Evolutionary conservation across 2,113 vertebrate genomes (phyloP).

Genomic region (Arvicanthis niloticus): DNA sequence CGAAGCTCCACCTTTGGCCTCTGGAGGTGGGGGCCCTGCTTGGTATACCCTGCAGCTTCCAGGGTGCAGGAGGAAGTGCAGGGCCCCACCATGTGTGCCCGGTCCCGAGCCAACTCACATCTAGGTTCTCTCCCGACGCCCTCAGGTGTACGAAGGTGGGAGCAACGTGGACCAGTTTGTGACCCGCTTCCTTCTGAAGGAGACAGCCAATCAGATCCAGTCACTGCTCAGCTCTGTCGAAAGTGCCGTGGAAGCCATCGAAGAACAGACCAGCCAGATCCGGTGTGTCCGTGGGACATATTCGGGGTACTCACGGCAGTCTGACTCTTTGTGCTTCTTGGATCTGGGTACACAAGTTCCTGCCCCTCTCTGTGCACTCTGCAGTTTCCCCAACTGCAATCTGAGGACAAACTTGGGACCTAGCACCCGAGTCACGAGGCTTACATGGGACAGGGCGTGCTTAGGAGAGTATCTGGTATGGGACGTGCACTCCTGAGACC

Average conservation of each 20-base stretch:
- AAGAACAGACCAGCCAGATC: slow-evolving; percentile 94
- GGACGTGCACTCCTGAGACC: background rate
- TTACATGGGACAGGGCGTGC: accelerated
- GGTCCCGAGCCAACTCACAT: no score
- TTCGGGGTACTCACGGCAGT: accelerated
- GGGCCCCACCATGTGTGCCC: no score
- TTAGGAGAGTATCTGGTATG: background rate
- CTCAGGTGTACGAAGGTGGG: slow-evolving; percentile 95
- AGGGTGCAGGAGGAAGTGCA: no score
- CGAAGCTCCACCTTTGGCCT: background rate
- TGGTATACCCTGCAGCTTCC: background rate
- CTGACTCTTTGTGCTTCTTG: background rate
- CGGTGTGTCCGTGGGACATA: slow-evolving; percentile 83
- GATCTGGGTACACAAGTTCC: background rate
- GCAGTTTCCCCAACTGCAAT: background rate
- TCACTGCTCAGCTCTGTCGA: slow-evolving; percentile 97
- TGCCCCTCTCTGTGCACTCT: no score
- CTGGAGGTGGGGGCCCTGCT: accelerated
- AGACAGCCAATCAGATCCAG: slow-evolving; percentile 97
- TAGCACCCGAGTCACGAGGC: no score
- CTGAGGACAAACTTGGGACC: accelerated
- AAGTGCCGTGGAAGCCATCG: slow-evolving; percentile 97
- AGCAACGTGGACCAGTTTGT: slow-evolving; percentile 98
- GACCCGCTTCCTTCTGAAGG: slow-evolving; percentile 97
- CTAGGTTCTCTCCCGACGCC: background rate